Percentiles rank a stretch among this genome's conserved stretches.
Conservation (phyloP, 1,140 invertebrate genomes). For the Drosophila arizonae region DNA sequence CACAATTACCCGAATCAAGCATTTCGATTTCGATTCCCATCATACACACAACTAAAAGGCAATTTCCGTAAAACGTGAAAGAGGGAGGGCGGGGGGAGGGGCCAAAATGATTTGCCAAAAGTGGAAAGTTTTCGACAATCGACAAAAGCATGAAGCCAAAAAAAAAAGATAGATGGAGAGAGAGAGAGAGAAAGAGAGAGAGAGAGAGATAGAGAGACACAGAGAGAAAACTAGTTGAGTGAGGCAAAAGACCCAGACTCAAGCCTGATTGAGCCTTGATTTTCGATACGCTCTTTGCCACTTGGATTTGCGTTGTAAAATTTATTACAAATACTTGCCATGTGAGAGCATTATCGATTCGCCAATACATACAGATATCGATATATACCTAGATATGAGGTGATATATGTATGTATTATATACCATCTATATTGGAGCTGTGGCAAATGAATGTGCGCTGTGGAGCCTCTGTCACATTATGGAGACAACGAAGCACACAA, state of each 20-base stretch:
- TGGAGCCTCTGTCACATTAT: conserved; percentile 70
- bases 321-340: conserved; percentile 60
- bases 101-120: too few relatives aligned
- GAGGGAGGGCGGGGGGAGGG: conserved; percentile 13
- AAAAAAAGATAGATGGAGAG: background rate
- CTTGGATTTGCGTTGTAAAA: conserved; percentile 57
- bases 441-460: conserved; percentile 56
- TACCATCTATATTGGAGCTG: background rate
- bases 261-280: conserved; percentile 42
- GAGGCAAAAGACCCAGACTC: conserved; percentile 5
- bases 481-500: conserved; percentile 70
- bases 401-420: too few relatives aligned
- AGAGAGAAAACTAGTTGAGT: conserved; percentile 14
- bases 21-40: conserved; percentile 46
- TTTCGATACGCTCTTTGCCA: conserved; percentile 27
- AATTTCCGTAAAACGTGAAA: conserved; percentile 37
- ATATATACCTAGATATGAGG: too few relatives aligned
- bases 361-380: conserved; percentile 1
- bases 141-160: conserved; percentile 41
- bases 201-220: background rate
- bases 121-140: conserved; percentile 5
- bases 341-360: conserved; percentile 63
- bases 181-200: background rate
- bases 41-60: conserved; percentile 39
- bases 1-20: conserved; percentile 41